Conservation (phyloP, 1,140 invertebrate species). For the Megathymus violae region DNA sequence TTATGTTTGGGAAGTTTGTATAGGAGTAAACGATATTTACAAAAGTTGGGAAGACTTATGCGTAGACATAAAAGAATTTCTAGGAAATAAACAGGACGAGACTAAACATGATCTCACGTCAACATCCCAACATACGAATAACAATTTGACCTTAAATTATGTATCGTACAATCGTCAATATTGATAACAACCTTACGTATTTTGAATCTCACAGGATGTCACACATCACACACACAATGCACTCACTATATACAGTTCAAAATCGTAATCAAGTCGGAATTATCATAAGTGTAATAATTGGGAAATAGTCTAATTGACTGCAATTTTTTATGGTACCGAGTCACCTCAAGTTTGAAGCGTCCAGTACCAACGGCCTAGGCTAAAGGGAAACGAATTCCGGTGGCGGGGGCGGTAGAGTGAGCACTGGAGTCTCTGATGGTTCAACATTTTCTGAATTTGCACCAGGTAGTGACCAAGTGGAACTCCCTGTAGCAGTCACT, state of each 20-base stretch:
- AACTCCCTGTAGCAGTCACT: constrained; percentile 93
- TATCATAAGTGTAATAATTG: constrained; percentile 68
- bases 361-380: constrained; percentile 78
- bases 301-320: constrained; percentile 80
- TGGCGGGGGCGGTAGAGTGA: constrained; percentile 72
- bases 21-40: constrained; percentile 78
- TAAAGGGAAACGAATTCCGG: constrained; percentile 80
- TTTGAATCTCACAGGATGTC: constrained; percentile 75
- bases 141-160: constrained; percentile 64
- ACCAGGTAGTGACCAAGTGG: constrained; percentile 91
- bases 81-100: constrained; percentile 66
- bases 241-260: constrained; percentile 68
- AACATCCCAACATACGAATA: constrained; percentile 66
- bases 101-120: constrained; percentile 64
- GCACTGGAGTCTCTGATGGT: constrained; percentile 65
- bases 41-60: constrained; percentile 82
- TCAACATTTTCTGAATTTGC: constrained; percentile 70
- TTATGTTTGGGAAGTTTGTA: constrained; percentile 83
- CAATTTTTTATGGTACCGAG: constrained; percentile 67
- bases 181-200: constrained; percentile 79
- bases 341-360: constrained; percentile 74
- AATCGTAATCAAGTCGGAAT: constrained; percentile 64
- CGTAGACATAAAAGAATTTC: constrained; percentile 67
- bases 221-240: constrained; percentile 68
- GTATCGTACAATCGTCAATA: constrained; percentile 67